Evolutionary conservation across 2,888 invertebrate genomes (phyloP), one percentile per base, ranked within the genome.

Genomic region (Malacosoma neustria): DNA sequence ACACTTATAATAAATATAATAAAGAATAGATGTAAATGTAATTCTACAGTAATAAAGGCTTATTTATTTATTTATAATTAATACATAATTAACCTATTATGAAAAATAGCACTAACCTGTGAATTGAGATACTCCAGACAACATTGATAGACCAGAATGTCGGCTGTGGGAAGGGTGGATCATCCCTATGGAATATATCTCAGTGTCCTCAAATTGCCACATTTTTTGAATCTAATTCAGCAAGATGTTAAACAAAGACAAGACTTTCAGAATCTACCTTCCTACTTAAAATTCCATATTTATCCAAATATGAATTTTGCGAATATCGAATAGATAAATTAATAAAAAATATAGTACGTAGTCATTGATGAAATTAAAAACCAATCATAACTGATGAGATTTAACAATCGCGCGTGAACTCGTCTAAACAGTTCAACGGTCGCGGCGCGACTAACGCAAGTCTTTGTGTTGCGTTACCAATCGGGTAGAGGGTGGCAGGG

Each of bases 141-240:
- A 57, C 59, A 80, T 67, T n/a, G 81, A 82, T 14, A 82, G 87
- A 87, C 93, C 93, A 62, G 93, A 93, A 61, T 93, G 91, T 67
- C 89, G 84, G 70, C 89, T 90, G 70, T 88, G 87, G 34, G 89
- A 89, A 31, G 90, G 89, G 57, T 89, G 89, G 49, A 79, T 92
- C 94, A 94, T 94, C 71, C 93, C 94, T 72, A 94, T 94, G 59
- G 94, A 93, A 75, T 90, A 94, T 72, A 94, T 94, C 87, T 93
- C 93, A 45, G 89, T 88, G 53, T 89, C 89, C 57, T 90, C 90
- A 48, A 89, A 88, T 64, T 89, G 89, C 91, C 91, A 92, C 90
- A 91, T 90, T 52, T 51, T 68, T 3, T 3, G 22, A 30, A 7
- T 22, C 3, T 22, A 22, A 22, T 22, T 22, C 4, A 22, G 22